phyloP scores from a whole-genome alignment of 2,113 vertebrate species.

The Oreochromis tanganicae region DNA sequence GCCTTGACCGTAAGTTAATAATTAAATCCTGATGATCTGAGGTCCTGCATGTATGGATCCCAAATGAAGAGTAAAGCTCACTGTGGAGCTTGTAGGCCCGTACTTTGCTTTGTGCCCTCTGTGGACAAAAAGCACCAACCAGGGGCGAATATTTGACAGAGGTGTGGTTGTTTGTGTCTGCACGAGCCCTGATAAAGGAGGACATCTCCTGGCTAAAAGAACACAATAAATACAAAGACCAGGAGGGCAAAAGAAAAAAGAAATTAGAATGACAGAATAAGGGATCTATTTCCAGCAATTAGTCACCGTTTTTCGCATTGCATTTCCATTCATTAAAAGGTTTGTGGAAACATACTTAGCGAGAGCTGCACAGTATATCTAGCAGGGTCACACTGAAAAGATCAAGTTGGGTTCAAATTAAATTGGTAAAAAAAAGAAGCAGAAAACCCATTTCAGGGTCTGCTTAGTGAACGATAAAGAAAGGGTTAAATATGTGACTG shows the following conservation, averaged over 20 bases:
- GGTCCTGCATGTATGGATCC: background rate
- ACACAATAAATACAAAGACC: conserved; percentile 6
- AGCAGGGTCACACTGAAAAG: background rate
- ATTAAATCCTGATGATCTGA: conserved; percentile 2
- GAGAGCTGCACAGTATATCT: background rate
- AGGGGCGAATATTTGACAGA: conserved; percentile 43
- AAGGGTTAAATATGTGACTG: conserved; percentile 7
- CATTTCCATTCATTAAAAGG: background rate
- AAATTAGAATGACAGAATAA: background rate
- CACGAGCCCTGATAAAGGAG: conserved; percentile 49
- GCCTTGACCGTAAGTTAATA: background rate
- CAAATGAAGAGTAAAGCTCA: background rate
- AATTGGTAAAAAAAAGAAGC: background rate
- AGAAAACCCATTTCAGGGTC: background rate
- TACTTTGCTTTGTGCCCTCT: conserved; percentile 5
- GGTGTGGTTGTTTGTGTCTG: conserved; percentile 60
- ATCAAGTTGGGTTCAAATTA: background rate
- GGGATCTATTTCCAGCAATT: background rate
- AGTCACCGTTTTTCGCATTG: background rate
- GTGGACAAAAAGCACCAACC: conserved; percentile 21
- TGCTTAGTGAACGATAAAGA: background rate
- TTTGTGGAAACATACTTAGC: background rate
- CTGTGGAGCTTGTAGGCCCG: background rate
- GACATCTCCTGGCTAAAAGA: conserved; percentile 28
- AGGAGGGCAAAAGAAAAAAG: background rate